Evolutionary conservation across 1,140 invertebrate genomes (phyloP), one percentile per base, ranked within the genome.

Genomic region (Euwallacea fornicatus): DNA sequence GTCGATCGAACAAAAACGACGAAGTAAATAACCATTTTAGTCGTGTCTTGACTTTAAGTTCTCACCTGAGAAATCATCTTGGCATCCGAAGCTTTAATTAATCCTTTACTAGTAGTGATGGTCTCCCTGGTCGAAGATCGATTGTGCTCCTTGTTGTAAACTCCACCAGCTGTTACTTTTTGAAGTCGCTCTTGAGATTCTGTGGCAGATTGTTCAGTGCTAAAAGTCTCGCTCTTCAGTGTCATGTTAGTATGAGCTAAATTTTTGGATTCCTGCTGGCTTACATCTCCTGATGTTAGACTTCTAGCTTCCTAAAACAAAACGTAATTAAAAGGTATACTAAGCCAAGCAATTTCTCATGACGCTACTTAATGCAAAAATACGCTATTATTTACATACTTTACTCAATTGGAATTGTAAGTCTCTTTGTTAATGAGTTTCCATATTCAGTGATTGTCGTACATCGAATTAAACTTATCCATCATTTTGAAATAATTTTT

Each of bases 151-250:
- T 94, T 89, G 77, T 92, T 93, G 79, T 88, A 90, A 75, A 91
- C 87, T 7, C 92, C 91, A 62, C 88, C 88, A 9, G 90, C 88
- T 0, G 91, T 93, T 65, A 93, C 87, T 6, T 90, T 93, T 80
- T 95, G 92, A 11, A 90, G 86, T 74, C 93, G 92, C 78, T 96
- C 91, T 72, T 93, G 90, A 55, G 92, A 90, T 67, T 91, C 89
- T 82, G 92, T 90, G 0, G 92, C 91, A 78, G 91, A 91, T 82
- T 94, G 92, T 82, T 95, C 92, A 7, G 91, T 88, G 68, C 89
- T 93, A 80, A 93, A 95, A 10, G 88, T 90, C 73, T 94, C 93
- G 53, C 92, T 94, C 55, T 93, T 91, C 16, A 96, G 82, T 80
- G 92, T 93, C 83, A 94, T 90, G 73, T 89, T 90, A 13, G 83